Evolutionary conservation across 1,140 invertebrate genomes (phyloP).

Genomic region (Drosophila insularis): DNA sequence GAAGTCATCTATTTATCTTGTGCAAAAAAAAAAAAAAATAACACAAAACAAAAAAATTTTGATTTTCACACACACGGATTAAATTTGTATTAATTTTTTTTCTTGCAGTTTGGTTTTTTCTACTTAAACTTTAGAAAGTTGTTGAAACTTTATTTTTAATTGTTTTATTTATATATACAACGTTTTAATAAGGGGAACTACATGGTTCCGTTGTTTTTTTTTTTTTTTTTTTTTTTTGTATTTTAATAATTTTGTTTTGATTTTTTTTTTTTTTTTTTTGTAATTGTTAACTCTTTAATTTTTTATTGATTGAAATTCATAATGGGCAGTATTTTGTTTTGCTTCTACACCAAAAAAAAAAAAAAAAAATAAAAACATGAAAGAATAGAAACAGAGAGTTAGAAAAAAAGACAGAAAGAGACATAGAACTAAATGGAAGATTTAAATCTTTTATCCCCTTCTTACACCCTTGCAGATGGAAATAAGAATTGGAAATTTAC

Average conservation of each 20-base stretch:
- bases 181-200: conserved; percentile 3
- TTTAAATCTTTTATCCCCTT: background rate
- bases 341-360: background rate
- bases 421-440: background rate
- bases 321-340: conserved; percentile 16
- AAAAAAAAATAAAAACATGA: background rate
- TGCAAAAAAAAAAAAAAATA: conserved; percentile 8
- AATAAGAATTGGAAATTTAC: background rate
- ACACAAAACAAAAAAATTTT: conserved; percentile 25
- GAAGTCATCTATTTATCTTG: background rate
- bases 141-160: background rate
- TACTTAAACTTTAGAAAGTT: conserved; percentile 26
- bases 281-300: conserved; percentile 17
- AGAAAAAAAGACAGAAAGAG: background rate
- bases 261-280: conserved; percentile 6
- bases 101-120: conserved; percentile 10
- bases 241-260: background rate
- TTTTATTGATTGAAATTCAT: conserved; percentile 30
- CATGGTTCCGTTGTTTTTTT: conserved; percentile 11
- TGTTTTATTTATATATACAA: conserved; percentile 21
- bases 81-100: conserved; percentile 2
- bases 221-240: conserved; percentile 9
- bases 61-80: conserved; percentile 21
- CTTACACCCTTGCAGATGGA: background rate
- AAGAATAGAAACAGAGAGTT: background rate